Evolutionary conservation across 1,140 invertebrate genomes (phyloP), one percentile per base, ranked within the genome.

Genomic region (Bombus superbus): DNA sequence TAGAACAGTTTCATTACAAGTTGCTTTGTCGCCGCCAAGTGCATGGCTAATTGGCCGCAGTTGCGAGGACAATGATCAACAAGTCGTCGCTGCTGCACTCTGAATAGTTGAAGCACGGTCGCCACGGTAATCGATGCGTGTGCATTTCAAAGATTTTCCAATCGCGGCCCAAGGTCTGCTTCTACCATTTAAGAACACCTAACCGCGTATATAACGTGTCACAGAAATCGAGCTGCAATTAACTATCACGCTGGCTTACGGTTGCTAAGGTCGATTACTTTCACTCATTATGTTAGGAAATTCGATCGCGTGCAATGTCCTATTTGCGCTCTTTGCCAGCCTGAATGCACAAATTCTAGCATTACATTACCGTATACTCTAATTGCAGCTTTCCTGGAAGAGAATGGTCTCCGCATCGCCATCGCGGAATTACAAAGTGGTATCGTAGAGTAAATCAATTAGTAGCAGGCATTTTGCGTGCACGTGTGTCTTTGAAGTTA

Each of bases 231-330:
- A 86, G 69, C 38, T 69, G 86, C 81, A 88, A 86, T 83, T 86
- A 90, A 90, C 88, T 82, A 81, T 85, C 81, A 47, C 62, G 57
- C 81, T 44, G 76, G 25, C 79, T 81, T 35, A 59, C 78, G 47
- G 75, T 66, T 86, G 32, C 85, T 92, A 93, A 93, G 92, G 91
- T 93, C 91, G 90, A 90, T 92, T 79, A 92, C 92, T 93, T 93
- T 92, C 91, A 89, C 92, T 88, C 86, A 84, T 88, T 90, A 91
- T 81, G 66, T 81, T 84, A n/a, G 76, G 74, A 69, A 79, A 90
- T 83, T 83, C 82, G 80, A 89, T 88, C 88, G 83, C 66, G 76
- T 38, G 59, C 42, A 11, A 28, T 28, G 78, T 81, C 78, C 69
- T 62, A 79, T 77, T 84, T 44, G 38, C 32, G 18, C 11, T 44